Evolutionary conservation across 2,113 vertebrate species (phyloP).

Genomic region (Vidua macroura): DNA sequence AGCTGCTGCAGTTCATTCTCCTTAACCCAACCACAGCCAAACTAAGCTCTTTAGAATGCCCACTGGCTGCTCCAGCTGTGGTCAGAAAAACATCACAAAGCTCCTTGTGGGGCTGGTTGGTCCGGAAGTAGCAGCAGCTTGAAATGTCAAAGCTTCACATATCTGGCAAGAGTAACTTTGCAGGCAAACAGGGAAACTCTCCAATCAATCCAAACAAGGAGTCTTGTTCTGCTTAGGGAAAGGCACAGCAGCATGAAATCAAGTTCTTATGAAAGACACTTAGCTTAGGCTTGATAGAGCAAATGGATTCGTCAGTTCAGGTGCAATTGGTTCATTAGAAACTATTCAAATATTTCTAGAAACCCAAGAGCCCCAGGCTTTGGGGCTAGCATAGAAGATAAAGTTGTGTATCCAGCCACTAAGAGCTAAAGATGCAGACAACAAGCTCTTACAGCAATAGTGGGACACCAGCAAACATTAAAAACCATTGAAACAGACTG

Average conservation of each 20-base stretch:
- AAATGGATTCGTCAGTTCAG: not conserved
- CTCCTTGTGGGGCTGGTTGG: not conserved
- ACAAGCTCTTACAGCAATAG: not conserved
- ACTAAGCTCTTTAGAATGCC: not conserved
- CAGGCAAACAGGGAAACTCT: not conserved
- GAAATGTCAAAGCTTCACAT: not conserved
- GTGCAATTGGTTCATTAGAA: not conserved
- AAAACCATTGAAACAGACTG: not conserved
- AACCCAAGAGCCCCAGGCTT: not conserved
- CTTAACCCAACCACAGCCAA: not conserved
- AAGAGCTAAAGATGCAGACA: not conserved
- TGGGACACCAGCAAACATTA: not conserved
- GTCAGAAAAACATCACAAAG: not conserved
- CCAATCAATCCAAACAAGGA: not conserved
- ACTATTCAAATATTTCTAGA: not conserved
- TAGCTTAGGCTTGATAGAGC: not conserved
- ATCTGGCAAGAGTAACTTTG: not conserved
- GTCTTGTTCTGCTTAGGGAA: not conserved
- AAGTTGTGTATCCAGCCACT: not conserved
- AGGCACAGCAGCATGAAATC: not conserved
- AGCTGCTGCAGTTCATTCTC: not conserved
- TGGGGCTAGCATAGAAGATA: not conserved
- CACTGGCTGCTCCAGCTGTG: not conserved
- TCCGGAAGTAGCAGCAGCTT: not conserved
- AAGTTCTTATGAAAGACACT: not conserved